A percentile compares a stretch with the other conserved stretches of the same genome.
Conservation (phyloP, 2,113 vertebrate genomes). For the Nanorana parkeri region DNA sequence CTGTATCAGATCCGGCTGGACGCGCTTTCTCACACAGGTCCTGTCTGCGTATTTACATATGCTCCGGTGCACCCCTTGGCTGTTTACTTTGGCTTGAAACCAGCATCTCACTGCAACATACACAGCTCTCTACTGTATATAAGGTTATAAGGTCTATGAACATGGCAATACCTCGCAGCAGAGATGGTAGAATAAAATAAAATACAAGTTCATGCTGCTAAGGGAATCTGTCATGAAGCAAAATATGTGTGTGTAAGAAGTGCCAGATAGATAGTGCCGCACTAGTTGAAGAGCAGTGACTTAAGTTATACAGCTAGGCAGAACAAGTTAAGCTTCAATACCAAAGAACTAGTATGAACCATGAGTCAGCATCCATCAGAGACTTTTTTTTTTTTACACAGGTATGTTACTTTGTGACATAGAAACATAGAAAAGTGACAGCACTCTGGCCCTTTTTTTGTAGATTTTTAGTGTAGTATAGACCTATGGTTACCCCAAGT, state of each 20-base stretch:
- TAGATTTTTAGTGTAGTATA: no score
- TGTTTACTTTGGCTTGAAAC: conserved; percentile 48
- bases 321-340: no score
- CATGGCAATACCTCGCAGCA: background rate
- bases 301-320: no score
- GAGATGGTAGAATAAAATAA: conserved; percentile 2
- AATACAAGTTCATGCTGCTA: background rate
- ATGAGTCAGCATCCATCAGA: no score
- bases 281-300: no score
- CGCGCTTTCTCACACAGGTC: conserved; percentile 52
- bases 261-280: background rate
- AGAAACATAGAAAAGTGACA: no score
- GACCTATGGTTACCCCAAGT: no score
- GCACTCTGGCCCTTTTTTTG: no score
- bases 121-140: conserved; percentile 21
- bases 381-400: no score
- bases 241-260: background rate
- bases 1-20: conserved; percentile 40
- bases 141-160: conserved; percentile 12
- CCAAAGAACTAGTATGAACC: no score
- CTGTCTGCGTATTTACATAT: conserved; percentile 45
- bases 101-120: conserved; percentile 31
- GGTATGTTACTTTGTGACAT: no score
- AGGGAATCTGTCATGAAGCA: background rate
- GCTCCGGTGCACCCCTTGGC: conserved; percentile 16